A percentile compares a stretch with the other conserved stretches of the same genome.
These are phyloP conservation scores for Nipponacmea schrenckii DNA, from an alignment of 2,888 invertebrate genomes.

Conservation along the genomic window DNA sequence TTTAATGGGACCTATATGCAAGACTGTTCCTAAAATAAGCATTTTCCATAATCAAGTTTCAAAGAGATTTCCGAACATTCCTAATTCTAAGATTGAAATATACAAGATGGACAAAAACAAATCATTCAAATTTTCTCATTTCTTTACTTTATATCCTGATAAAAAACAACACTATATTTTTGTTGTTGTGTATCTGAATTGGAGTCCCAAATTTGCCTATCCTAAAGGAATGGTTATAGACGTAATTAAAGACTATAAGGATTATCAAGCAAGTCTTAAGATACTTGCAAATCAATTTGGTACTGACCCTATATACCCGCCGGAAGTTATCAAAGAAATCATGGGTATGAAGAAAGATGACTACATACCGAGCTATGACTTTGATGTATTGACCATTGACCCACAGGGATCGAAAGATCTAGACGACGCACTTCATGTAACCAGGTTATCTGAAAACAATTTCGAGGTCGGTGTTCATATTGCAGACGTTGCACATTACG, in stretches of 20 bases:
- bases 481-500: slow-evolving; percentile 37
- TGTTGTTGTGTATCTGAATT: slow-evolving; percentile 39
- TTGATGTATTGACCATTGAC: slow-evolving; percentile 41
- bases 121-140: slow-evolving; percentile 23
- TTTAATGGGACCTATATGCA: slow-evolving; percentile 43
- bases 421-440: slow-evolving; percentile 40
- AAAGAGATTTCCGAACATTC: slow-evolving; percentile 7
- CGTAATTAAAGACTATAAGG: slow-evolving; percentile 28
- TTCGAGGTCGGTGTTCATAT: slow-evolving; percentile 39
- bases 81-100: slow-evolving; percentile 34
- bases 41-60: slow-evolving; percentile 2
- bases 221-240: slow-evolving; percentile 43
- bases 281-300: slow-evolving; percentile 22
- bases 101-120: slow-evolving; percentile 27
- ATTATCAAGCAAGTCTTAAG: slow-evolving; percentile 18
- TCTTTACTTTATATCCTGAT: slow-evolving; percentile 32
- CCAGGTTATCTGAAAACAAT: slow-evolving; percentile 12
- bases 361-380: background rate
- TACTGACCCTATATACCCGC: background rate
- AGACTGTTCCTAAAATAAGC: slow-evolving; percentile 46
- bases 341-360: background rate
- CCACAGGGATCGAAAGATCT: slow-evolving; percentile 35
- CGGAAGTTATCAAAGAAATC: background rate
- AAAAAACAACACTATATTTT: slow-evolving; percentile 39
- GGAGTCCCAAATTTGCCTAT: slow-evolving; percentile 37